phyloP scores from a whole-genome alignment of 2,113 vertebrate genomes.

The Clarias batrachus region DNA sequence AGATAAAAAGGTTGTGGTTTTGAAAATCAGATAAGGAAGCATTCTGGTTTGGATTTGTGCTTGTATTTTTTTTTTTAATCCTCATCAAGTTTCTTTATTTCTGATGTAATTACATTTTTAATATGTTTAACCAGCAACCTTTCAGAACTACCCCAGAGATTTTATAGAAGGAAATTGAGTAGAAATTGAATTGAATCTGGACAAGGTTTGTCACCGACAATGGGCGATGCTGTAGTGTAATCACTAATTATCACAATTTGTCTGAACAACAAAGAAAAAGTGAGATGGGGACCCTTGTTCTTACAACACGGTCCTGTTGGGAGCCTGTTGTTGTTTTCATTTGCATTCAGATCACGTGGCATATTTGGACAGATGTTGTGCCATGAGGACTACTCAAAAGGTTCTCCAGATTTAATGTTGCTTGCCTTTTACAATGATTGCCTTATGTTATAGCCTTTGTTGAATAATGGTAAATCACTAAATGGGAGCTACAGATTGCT shows the following conservation, averaged over 20 bases:
- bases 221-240: constrained; percentile 45
- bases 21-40: background rate
- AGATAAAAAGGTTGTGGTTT: constrained; percentile 23
- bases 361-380: constrained; percentile 19
- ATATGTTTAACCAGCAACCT: constrained; percentile 53
- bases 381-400: constrained; percentile 13
- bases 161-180: constrained; percentile 43
- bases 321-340: constrained; percentile 23
- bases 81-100: constrained; percentile 43
- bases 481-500: constrained; percentile 14
- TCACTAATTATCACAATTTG: constrained; percentile 48
- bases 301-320: constrained; percentile 28
- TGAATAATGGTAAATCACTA: constrained; percentile 36
- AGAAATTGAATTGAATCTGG: constrained; percentile 53
- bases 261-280: constrained; percentile 39
- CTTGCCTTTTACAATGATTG: constrained; percentile 20
- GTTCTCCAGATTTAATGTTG: constrained; percentile 32
- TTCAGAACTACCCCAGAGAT: constrained; percentile 49
- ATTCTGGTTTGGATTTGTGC: constrained; percentile 27
- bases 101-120: constrained; percentile 53
- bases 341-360: constrained; percentile 23
- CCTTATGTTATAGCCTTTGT: background rate
- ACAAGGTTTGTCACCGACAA: constrained; percentile 38
- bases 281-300: constrained; percentile 17
- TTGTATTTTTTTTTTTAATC: background rate